These are phyloP conservation scores for Archocentrus centrarchus DNA, from an alignment of 2,113 vertebrate species.

Conservation along the genomic window DNA sequence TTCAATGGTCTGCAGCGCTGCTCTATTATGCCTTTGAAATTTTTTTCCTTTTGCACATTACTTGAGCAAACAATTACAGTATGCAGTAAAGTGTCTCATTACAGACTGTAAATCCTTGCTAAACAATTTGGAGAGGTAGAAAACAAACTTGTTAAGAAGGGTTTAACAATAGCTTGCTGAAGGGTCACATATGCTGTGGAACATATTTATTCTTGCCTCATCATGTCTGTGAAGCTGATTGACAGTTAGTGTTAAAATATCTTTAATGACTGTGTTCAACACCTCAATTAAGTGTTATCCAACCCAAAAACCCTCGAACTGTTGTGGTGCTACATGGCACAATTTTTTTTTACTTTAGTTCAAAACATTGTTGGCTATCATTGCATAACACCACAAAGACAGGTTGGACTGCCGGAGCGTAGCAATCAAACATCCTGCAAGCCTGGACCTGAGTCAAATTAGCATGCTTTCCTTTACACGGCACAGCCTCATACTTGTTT, in stretches of 20 bases:
- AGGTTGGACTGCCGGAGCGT: conserved; percentile 31
- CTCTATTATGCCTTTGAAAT: conserved; percentile 4
- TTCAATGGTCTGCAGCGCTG: not conserved
- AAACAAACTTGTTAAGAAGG: conserved; percentile 12
- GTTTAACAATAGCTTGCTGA: not conserved
- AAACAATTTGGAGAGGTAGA: conserved; percentile 11
- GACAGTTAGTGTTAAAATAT: not conserved
- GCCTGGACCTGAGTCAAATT: conserved; percentile 52
- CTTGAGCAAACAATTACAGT: not conserved
- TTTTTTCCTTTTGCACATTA: not conserved
- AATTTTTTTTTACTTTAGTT: not conserved
- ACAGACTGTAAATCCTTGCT: conserved; percentile 27
- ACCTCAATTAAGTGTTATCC: not conserved
- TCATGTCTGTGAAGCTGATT: not conserved
- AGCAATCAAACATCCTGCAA: conserved; percentile 25
- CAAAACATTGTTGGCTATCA: not conserved
- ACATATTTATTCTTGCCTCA: too few relatives aligned
- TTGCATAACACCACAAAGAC: conserved; percentile 38
- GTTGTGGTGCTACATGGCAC: not conserved
- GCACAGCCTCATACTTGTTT: conserved; percentile 25
- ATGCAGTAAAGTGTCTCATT: conserved; percentile 32
- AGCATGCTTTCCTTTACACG: not conserved
- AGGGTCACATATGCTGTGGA: not conserved
- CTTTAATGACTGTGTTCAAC: not conserved
- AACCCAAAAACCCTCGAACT: not conserved